These are phyloP conservation scores for Pavo muticus DNA, from an alignment of 2,113 vertebrate genomes.

Conservation along the genomic window DNA sequence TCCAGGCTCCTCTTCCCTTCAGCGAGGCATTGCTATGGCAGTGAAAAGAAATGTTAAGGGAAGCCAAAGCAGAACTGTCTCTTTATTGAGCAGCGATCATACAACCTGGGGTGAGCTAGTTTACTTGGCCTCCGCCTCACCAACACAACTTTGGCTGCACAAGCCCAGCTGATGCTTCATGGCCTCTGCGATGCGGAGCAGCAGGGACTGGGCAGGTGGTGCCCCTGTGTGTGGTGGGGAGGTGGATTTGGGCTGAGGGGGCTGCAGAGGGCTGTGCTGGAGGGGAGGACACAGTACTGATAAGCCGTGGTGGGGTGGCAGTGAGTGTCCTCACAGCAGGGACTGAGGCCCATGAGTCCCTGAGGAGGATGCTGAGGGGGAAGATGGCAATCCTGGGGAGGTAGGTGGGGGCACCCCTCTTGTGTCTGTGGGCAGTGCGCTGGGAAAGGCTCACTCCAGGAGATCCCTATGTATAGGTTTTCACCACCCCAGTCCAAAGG, in stretches of 20 bases:
- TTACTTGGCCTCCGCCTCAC: background rate
- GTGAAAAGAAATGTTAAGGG: background rate
- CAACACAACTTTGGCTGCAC: fast-evolving
- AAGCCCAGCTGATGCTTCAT: background rate
- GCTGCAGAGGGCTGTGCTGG: no score
- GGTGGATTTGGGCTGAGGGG: background rate
- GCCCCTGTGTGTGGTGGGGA: fast-evolving
- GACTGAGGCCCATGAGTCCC: background rate
- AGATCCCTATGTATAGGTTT: background rate
- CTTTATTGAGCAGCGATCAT: background rate
- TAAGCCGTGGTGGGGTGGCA: no score
- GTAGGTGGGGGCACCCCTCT: background rate
- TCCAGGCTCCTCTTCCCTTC: background rate
- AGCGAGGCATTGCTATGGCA: fast-evolving
- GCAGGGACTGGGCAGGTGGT: background rate
- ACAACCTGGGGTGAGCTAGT: background rate
- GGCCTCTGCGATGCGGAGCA: fast-evolving
- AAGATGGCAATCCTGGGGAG: fast-evolving
- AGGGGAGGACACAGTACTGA: no score
- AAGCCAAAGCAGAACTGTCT: background rate
- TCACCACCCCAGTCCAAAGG: fast-evolving
- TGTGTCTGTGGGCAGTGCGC: background rate
- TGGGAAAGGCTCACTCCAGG: background rate
- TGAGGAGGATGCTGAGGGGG: background rate
- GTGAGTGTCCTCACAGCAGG: no score